Percentiles rank a stretch among this genome's conserved stretches.
Evolutionary conservation across 2,113 vertebrate species (phyloP).

Genomic region (Argyrosomus japonicus): DNA sequence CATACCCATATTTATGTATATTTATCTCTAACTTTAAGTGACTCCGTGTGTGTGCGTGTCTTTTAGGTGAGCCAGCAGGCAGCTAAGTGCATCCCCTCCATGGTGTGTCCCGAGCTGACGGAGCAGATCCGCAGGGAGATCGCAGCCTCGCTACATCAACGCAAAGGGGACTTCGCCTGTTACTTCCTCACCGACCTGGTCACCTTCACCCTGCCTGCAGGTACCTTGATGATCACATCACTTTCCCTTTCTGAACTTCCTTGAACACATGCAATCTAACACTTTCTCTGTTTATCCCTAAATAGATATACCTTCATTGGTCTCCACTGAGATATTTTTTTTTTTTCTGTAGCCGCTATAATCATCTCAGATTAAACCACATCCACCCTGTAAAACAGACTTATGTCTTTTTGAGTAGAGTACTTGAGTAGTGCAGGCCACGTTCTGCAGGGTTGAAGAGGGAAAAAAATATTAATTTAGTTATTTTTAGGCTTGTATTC

Average conservation of each 20-base stretch:
- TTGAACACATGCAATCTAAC: neutral
- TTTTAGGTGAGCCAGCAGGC: slow-evolving; percentile 94
- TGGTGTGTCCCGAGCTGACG: slow-evolving; percentile 97
- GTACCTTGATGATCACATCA: slow-evolving; percentile 69
- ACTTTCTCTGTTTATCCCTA: neutral
- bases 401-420: neutral
- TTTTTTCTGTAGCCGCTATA: neutral
- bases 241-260: neutral
- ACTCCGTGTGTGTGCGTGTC: neutral
- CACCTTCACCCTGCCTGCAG: slow-evolving; percentile 97
- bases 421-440: neutral
- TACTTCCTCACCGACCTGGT: slow-evolving; percentile 96
- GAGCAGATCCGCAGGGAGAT: slow-evolving; percentile 97
- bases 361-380: neutral
- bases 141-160: slow-evolving; percentile 93
- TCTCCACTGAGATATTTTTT: too few relatives aligned
- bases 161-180: slow-evolving; percentile 97
- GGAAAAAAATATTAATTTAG: neutral
- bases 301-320: neutral
- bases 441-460: neutral
- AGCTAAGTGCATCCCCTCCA: slow-evolving; percentile 96
- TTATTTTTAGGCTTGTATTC: neutral
- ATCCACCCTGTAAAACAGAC: too few relatives aligned
- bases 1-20: neutral
- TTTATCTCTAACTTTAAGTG: neutral